These are phyloP conservation scores for Strongylocentrotus purpuratus DNA, from an alignment of 35 echinoderm and acorn worm genomes.

Conservation along the genomic window DNA sequence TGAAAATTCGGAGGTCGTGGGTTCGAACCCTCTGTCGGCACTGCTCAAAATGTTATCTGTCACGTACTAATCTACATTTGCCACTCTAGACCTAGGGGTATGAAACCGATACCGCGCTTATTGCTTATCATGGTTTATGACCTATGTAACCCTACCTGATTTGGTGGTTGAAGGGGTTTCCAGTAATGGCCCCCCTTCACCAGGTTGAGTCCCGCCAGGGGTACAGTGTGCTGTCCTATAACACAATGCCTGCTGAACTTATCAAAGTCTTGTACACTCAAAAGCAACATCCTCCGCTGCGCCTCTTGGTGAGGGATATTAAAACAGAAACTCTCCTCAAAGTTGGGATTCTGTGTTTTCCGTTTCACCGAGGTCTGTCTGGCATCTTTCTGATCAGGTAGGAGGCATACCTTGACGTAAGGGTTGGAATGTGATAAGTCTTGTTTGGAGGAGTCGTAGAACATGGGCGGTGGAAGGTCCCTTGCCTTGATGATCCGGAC, in stretches of 20 bases:
- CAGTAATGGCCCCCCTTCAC: constrained; percentile 95
- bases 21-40: too few species aligned
- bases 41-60: too few species aligned
- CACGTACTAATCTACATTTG: too few species aligned
- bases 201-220: constrained; percentile 80
- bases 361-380: constrained; percentile 89
- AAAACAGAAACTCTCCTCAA: constrained; percentile 97
- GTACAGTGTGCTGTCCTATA: constrained; percentile 89
- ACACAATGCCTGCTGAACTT: constrained; percentile 97
- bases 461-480: constrained; percentile 87
- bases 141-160: constrained; percentile 70
- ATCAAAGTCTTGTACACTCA: constrained; percentile 98
- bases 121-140: background rate
- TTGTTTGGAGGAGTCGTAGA: constrained; percentile 82
- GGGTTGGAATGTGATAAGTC: constrained; percentile 98
- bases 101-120: too few species aligned
- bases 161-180: constrained; percentile 93
- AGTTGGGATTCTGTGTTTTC: constrained; percentile 95
- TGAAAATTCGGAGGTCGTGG: too few species aligned
- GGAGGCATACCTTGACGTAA: constrained; percentile 94
- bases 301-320: constrained; percentile 88
- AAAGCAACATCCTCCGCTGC: constrained; percentile 75
- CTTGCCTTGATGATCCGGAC: constrained; percentile 86
- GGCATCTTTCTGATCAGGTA: constrained; percentile 96
- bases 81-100: too few species aligned